These are phyloP conservation scores for Mantis religiosa DNA, from an alignment of 2,888 invertebrate species.

Conservation along the genomic window DNA sequence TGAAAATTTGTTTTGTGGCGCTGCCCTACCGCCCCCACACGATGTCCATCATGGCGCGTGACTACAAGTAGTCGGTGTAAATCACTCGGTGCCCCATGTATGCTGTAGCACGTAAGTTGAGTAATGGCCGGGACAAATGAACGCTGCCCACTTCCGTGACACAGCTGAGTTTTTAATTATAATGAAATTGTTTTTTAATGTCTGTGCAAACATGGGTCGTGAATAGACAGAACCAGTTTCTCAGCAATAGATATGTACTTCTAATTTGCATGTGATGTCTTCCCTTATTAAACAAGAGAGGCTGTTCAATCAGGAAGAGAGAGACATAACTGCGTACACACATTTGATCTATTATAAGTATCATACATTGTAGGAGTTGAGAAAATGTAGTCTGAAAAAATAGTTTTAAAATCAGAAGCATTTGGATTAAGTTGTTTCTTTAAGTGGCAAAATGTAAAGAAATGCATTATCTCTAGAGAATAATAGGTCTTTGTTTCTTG, in stretches of 20 bases:
- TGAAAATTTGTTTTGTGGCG: background rate
- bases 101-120: background rate
- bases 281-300: background rate
- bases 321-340: too few species aligned
- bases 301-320: background rate
- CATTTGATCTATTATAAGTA: too few species aligned
- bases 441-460: too few species aligned
- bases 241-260: background rate
- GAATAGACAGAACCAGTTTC: background rate
- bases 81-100: background rate
- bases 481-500: too few species aligned
- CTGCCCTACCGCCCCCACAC: background rate
- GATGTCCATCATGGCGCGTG: background rate
- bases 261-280: background rate
- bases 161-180: background rate
- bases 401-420: too few species aligned
- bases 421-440: too few species aligned
- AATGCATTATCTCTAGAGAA: too few species aligned
- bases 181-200: background rate
- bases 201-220: background rate
- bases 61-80: background rate
- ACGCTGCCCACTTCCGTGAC: background rate
- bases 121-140: background rate
- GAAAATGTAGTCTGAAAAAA: too few species aligned
- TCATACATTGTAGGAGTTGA: too few species aligned